A percentile compares a stretch with the other conserved stretches of the same genome.
Evolutionary conservation across 2,888 invertebrate species (phyloP).

Genomic region (Smittia sp.): DNA sequence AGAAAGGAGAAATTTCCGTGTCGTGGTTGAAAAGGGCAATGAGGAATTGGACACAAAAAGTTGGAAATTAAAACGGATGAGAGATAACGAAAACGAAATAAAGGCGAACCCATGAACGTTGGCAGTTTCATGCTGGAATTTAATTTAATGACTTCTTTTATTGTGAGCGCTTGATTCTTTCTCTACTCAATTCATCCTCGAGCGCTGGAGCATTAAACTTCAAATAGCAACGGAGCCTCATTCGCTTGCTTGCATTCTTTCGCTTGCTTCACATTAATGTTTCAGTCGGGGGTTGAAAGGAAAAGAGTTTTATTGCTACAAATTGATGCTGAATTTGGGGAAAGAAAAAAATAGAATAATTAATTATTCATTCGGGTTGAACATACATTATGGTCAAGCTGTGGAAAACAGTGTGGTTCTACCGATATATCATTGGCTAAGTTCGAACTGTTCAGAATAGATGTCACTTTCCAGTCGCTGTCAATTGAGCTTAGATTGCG

Average conservation of each 20-base stretch:
- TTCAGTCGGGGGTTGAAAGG: neutral
- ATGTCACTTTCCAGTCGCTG: too few species aligned
- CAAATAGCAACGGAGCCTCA: neutral
- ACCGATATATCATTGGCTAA: too few species aligned
- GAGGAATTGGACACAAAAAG: slow-evolving; percentile 9
- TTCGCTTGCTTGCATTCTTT: neutral
- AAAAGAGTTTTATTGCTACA: slow-evolving; percentile 20
- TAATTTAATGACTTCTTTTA: slow-evolving; percentile 31
- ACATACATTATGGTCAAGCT: slow-evolving; percentile 7
- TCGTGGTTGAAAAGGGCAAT: slow-evolving; percentile 20
- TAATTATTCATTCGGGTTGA: slow-evolving; percentile 1
- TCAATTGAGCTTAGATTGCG: too few species aligned
- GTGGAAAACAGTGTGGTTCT: neutral
- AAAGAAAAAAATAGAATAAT: neutral
- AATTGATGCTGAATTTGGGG: slow-evolving; percentile 11
- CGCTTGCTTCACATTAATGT: neutral
- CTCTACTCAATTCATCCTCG: neutral
- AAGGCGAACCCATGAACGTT: neutral
- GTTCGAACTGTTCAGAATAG: too few species aligned
- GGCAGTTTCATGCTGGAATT: slow-evolving; percentile 20
- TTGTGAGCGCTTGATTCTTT: neutral
- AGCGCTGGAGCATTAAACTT: neutral
- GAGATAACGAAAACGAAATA: slow-evolving; percentile 18
- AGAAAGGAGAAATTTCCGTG: neutral
- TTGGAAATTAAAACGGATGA: slow-evolving; percentile 27